Conservation (phyloP, 2,797 vertebrate genomes). For the Balearica regulorum region DNA sequence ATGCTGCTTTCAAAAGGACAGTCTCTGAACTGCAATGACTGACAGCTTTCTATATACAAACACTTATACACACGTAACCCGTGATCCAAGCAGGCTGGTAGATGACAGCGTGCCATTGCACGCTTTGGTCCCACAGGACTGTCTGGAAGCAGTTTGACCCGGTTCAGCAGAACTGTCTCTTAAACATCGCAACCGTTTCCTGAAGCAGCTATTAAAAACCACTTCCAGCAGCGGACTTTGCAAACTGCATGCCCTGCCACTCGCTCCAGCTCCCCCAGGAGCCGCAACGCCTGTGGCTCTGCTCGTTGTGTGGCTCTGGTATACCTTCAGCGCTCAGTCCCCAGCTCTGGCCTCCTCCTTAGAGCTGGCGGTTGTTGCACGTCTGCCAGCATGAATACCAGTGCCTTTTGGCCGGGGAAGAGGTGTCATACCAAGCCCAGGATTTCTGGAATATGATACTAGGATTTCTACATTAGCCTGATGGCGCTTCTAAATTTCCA, state of each 20-base stretch:
- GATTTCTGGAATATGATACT: constrained; percentile 33
- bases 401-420: neutral
- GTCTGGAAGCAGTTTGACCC: neutral
- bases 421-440: constrained; percentile 6
- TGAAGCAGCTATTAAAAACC: neutral
- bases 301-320: neutral
- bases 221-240: neutral
- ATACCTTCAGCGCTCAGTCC: neutral
- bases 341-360: constrained; percentile 11
- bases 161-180: neutral
- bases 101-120: neutral
- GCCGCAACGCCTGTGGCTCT: neutral
- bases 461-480: neutral
- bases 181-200: neutral
- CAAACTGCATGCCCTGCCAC: neutral
- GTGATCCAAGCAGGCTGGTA: neutral
- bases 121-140: neutral
- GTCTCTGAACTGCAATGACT: neutral
- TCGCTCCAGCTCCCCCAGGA: neutral
- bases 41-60: neutral
- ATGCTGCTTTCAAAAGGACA: neutral
- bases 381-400: constrained; percentile 19
- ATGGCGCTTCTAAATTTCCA: constrained; percentile 4
- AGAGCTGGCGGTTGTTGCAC: neutral
- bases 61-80: accelerated